These are phyloP conservation scores for Aporophyla lueneburgensis DNA, from an alignment of 2,888 invertebrate species.

Conservation along the genomic window DNA sequence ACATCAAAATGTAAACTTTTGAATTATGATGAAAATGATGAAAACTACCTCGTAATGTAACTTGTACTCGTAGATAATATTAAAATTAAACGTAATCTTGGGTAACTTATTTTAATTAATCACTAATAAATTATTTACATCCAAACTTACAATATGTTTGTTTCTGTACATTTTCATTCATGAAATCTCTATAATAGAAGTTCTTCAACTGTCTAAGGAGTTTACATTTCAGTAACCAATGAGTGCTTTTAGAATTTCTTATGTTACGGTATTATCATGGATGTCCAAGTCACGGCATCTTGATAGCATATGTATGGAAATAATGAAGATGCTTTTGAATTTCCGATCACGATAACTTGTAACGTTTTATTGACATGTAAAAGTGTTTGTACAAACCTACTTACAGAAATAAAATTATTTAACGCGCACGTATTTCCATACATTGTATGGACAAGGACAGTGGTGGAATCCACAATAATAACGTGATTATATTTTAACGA, in stretches of 20 bases:
- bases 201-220: not conserved
- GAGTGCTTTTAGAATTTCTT: too few relatives aligned
- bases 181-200: not conserved
- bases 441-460: not conserved
- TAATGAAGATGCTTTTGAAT: too few relatives aligned
- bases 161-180: not conserved
- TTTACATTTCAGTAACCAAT: not conserved
- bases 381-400: too few relatives aligned
- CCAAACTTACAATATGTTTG: constrained; percentile 2
- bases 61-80: constrained; percentile 38
- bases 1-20: constrained; percentile 1
- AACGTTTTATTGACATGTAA: not conserved
- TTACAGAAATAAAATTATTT: too few relatives aligned
- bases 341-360: not conserved
- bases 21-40: constrained; percentile 32
- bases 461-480: not conserved
- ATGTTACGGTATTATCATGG: too few relatives aligned
- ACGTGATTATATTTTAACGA: too few relatives aligned
- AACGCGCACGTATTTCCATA: not conserved
- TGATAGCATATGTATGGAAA: too few relatives aligned
- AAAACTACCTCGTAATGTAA: constrained; percentile 55
- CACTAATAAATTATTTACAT: constrained; percentile 49
- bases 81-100: constrained; percentile 39
- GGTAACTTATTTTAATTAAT: constrained; percentile 44
- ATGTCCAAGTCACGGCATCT: too few relatives aligned